Evolutionary conservation across 2,888 invertebrate genomes (phyloP).

Genomic region (Drosophila kuntzei): DNA sequence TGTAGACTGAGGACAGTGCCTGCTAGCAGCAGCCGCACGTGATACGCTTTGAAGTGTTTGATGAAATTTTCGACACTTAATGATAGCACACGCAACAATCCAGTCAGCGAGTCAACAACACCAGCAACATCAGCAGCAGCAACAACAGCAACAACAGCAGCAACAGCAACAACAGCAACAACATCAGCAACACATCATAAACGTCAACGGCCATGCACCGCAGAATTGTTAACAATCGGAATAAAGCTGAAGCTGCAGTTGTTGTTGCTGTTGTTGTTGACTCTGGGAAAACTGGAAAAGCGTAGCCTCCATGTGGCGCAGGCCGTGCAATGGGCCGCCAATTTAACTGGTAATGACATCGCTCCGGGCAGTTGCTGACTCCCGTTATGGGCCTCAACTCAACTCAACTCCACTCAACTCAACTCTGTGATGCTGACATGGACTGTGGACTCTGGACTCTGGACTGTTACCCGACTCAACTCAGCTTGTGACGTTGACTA

Average conservation of each 20-base stretch:
- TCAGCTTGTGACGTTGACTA: constrained; percentile 44
- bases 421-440: constrained; percentile 22
- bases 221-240: constrained; percentile 76
- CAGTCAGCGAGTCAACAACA: constrained; percentile 30
- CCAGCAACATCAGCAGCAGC: constrained; percentile 21
- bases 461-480: background rate
- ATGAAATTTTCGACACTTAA: constrained; percentile 83
- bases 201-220: constrained; percentile 79
- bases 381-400: constrained; percentile 40
- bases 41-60: constrained; percentile 80
- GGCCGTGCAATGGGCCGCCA: constrained; percentile 49
- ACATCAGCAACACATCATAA: constrained; percentile 78
- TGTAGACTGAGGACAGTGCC: constrained; percentile 1
- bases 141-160: constrained; percentile 12
- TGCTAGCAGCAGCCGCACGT: constrained; percentile 49
- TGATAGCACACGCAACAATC: constrained; percentile 75
- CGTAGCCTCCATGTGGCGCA: constrained; percentile 20
- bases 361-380: constrained; percentile 39
- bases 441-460: background rate
- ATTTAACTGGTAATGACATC: constrained; percentile 64
- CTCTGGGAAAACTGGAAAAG: background rate
- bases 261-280: constrained; percentile 18
- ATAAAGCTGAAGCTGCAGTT: constrained; percentile 56
- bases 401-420: constrained; percentile 32
- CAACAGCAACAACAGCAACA: constrained; percentile 20